Percentiles rank a stretch among this genome's conserved stretches.
phyloP scores from a whole-genome alignment of 2,797 vertebrate genomes.

The Propithecus perrieri region DNA sequence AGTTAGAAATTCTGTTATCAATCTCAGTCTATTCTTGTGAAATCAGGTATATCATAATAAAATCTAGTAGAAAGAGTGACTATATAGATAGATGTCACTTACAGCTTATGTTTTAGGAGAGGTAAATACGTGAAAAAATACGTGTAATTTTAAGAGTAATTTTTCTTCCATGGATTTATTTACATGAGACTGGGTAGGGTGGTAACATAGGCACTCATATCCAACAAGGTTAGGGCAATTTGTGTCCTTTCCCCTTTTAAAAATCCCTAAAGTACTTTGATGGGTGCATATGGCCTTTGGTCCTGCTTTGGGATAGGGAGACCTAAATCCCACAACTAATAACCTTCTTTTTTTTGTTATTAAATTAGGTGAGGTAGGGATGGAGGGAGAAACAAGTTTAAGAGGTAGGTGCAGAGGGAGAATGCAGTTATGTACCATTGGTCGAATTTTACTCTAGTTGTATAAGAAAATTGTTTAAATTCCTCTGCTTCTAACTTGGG shows the following conservation, averaged over 20 bases:
- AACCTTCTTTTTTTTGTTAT: background rate
- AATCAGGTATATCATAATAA: background rate
- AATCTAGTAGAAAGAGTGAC: background rate
- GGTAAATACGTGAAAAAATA: background rate
- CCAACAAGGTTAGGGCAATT: background rate
- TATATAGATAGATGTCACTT: background rate
- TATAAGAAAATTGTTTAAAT: background rate
- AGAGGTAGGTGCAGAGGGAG: too few species aligned
- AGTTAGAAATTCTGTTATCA: background rate
- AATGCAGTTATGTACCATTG: too few species aligned
- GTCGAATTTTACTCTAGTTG: background rate
- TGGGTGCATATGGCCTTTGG: background rate
- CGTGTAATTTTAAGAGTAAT: background rate
- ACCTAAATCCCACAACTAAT: too few species aligned
- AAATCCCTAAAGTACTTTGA: background rate
- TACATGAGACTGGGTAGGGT: background rate
- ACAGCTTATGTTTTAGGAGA: background rate
- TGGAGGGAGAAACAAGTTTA: background rate
- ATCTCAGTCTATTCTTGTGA: background rate
- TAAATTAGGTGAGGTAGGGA: background rate
- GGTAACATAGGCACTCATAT: background rate
- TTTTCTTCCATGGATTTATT: background rate
- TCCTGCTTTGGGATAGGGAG: background rate
- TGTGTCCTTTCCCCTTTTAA: background rate
- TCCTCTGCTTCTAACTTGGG: background rate